Evolutionary conservation across 2,888 invertebrate species (phyloP).

Genomic region (Pyrrhia umbra): DNA sequence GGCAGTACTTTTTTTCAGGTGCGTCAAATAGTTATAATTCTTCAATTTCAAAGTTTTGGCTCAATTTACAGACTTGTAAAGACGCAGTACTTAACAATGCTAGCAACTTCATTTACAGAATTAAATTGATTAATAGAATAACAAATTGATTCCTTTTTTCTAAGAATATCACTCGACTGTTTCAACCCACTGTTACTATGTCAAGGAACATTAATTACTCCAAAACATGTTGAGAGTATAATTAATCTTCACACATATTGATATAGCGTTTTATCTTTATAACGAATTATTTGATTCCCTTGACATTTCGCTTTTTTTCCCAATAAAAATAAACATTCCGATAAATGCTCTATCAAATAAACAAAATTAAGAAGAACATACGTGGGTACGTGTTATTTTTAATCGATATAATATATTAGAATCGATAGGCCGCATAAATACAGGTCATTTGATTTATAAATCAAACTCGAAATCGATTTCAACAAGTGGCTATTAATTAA

Average conservation of each 20-base stretch:
- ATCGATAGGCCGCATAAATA: constrained; percentile 83
- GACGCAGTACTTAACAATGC: background rate
- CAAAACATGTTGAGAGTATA: constrained; percentile 49
- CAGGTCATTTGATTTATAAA: constrained; percentile 88
- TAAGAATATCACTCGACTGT: constrained; percentile 9
- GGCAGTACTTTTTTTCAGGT: no score
- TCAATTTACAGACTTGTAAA: background rate
- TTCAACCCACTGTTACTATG: constrained; percentile 52
- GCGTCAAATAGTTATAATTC: no score
- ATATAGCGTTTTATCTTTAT: constrained; percentile 35
- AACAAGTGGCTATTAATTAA: constrained; percentile 90
- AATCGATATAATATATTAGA: constrained; percentile 80
- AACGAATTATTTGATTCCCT: constrained; percentile 66
- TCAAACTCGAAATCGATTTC: constrained; percentile 89
- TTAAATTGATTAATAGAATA: constrained; percentile 13
- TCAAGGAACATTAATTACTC: constrained; percentile 65
- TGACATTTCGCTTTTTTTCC: constrained; percentile 73
- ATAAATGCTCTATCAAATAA: constrained; percentile 65
- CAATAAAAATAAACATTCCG: constrained; percentile 54
- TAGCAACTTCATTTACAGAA: constrained; percentile 17
- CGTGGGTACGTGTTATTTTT: constrained; percentile 69
- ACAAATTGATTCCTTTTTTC: constrained; percentile 28
- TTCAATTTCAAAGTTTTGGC: background rate
- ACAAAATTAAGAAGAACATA: constrained; percentile 70
- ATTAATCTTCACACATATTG: constrained; percentile 53